Evolutionary conservation across 2,113 vertebrate species (phyloP).

Genomic region (Caranx ignobilis): DNA sequence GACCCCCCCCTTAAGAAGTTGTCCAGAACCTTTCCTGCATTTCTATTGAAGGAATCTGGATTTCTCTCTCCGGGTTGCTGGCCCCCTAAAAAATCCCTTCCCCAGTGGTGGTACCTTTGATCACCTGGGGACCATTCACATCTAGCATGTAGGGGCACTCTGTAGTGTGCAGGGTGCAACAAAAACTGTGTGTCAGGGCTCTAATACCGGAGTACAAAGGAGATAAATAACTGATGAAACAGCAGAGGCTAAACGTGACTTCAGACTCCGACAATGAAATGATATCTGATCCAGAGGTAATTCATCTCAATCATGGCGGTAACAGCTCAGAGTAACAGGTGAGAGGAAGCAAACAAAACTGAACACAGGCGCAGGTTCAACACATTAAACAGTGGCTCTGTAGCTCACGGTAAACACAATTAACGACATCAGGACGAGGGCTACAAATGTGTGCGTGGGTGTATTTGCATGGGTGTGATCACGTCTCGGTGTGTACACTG

Average conservation of each 20-base stretch:
- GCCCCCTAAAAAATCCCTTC: too few relatives aligned
- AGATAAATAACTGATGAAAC: background rate
- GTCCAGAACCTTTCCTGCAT: too few relatives aligned
- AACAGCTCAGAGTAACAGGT: background rate
- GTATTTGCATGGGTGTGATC: slow-evolving; percentile 47
- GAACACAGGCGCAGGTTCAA: background rate
- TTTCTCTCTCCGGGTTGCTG: too few relatives aligned
- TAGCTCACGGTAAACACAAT: background rate
- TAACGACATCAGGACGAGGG: background rate
- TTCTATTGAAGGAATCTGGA: too few relatives aligned
- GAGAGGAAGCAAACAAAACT: background rate
- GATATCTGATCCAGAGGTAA: background rate
- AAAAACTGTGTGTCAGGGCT: background rate
- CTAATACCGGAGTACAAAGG: background rate
- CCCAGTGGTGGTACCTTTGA: too few relatives aligned
- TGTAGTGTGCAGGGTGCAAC: too few relatives aligned
- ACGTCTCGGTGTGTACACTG: slow-evolving; percentile 4
- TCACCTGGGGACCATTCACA: too few relatives aligned
- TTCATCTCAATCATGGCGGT: background rate
- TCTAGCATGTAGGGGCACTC: too few relatives aligned
- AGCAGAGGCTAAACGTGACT: background rate
- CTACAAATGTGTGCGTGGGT: slow-evolving; percentile 14
- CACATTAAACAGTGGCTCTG: slow-evolving; percentile 6
- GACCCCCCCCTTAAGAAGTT: too few relatives aligned
- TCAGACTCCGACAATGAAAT: background rate